Conservation (phyloP, 2,113 vertebrate species). For the Climacteris rufus region DNA sequence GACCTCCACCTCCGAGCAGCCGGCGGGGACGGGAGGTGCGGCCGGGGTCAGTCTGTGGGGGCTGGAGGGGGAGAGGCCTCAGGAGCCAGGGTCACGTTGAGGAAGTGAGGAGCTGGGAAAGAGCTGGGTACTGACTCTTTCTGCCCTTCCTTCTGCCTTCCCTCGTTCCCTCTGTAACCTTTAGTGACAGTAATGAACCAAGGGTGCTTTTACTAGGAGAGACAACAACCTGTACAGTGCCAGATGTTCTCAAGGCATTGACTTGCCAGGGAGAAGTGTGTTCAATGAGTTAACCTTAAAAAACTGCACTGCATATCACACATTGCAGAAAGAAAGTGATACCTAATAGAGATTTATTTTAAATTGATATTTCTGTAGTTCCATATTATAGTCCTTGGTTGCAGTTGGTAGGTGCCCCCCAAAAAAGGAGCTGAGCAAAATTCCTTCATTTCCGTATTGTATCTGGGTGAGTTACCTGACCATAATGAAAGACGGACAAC, state of each 20-base stretch:
- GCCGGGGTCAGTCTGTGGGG: background rate
- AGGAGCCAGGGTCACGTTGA: fast-evolving
- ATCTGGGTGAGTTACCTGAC: background rate
- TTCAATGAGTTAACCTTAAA: background rate
- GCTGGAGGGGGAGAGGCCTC: background rate
- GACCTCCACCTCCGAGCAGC: fast-evolving
- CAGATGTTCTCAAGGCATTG: background rate
- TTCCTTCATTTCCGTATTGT: background rate
- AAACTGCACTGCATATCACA: background rate
- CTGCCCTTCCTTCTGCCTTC: background rate
- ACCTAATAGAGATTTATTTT: background rate
- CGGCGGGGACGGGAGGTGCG: no score
- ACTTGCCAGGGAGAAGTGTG: background rate
- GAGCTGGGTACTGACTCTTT: background rate
- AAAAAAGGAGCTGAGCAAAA: background rate
- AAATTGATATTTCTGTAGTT: background rate
- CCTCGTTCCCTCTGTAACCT: background rate
- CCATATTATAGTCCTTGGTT: background rate
- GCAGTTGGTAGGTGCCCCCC: background rate
- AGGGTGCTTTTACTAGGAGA: background rate
- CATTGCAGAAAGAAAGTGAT: background rate
- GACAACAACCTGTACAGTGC: background rate
- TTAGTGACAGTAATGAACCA: background rate
- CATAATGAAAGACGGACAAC: background rate
- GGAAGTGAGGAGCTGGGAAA: background rate